Base-by-base conservation (phyloP, 2,888 invertebrate genomes). In the Nemapogon koenigi region DNA sequence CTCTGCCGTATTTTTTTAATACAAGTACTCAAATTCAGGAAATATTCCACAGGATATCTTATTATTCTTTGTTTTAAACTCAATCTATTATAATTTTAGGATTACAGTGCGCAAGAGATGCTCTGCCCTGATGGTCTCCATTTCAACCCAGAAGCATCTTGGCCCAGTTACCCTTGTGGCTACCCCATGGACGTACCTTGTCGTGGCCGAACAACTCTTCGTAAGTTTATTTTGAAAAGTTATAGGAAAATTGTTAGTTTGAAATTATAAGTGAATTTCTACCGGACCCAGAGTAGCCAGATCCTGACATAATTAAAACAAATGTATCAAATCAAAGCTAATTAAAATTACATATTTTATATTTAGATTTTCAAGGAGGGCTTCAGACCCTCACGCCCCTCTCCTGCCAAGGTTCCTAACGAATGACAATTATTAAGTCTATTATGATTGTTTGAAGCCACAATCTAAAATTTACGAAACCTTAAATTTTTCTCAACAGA, bases 131-230 rank as follows among this genome's bases (percentile, higher is more conserved):
- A 92, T 52, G 92, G 92, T 6, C 73, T 92, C 14, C 75, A 89
- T 26, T 92, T 86, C 65, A 88, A 91, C 53, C 83, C 86, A 1
- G 83, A 84, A 4, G 75, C 80, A 1, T 70, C 81, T 3, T 76
- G 81, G 52, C 85, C 84, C 11, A 76, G 81, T 13, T 91, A 86
- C 55, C 90, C 90, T 3, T 93, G 93, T 49, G 86, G 87, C 41
- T 92, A 91, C 62, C 91, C 91, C 15, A 83, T 85, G 44, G 90
- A 92, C 44, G 87, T 91, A 2, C 80, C 86, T 43, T 93, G 92
- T 57, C 64, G 65, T 2, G 85, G 84, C 41, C 79, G 88, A 43
- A 69, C 83, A 4, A 63, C 69, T 36, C 66, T 80, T 16, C 88
- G 87, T 87, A 73, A 79, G 83, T 80, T 4, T 15, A 27, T 27